Evolutionary conservation across 2,797 vertebrate species (phyloP), one percentile per base, ranked within the genome.

Genomic region (Smutsia gigantea): DNA sequence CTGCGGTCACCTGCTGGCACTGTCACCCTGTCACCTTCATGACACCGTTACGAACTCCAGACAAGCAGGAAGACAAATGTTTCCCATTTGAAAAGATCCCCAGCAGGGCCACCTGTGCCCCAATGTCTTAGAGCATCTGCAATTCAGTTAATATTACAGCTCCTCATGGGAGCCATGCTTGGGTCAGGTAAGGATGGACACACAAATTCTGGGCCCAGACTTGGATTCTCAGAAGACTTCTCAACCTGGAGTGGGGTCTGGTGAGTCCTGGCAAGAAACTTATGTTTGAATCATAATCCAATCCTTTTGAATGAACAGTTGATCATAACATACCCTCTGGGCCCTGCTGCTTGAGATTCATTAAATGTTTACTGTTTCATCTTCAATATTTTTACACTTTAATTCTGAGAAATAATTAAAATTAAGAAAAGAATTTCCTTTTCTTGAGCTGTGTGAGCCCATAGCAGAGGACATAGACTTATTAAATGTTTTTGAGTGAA

Each of bases 371-470:
- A 66, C 14, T 64, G 25, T 63, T 92, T 37, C 9, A 34, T 82
- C n/a, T 49, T 93, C 68, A 94, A 77, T 21, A 69, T 42, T 78
- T 90, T 93, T 69, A 69, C 12, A 88, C 42, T 64, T 85, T 88
- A 77, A 88, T 77, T 37, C 21, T 87, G 61, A 89, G n/a, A 83
- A 78, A 85, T 74, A 72, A 91, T 46, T 66, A 87, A 89, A 93
- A 63, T 81, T 85, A 71, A 90, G 25, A 82, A 87, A 72, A 57
- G 25, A 46, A 31, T 59, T 14, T 71, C 15, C 6, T 82, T 90
- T 90, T 25, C 17, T 82, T 96, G 88, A 93, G 21, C 23, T n/a
- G 11, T 17, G 29, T 72, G 42, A 78, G 9, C 19, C 31, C 29
- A 96, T 10, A 68, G 17, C 7, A 79, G 39, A 71, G 19, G 4